Base-by-base conservation (phyloP, 2,113 vertebrate genomes). In the Okapia johnstoni region DNA sequence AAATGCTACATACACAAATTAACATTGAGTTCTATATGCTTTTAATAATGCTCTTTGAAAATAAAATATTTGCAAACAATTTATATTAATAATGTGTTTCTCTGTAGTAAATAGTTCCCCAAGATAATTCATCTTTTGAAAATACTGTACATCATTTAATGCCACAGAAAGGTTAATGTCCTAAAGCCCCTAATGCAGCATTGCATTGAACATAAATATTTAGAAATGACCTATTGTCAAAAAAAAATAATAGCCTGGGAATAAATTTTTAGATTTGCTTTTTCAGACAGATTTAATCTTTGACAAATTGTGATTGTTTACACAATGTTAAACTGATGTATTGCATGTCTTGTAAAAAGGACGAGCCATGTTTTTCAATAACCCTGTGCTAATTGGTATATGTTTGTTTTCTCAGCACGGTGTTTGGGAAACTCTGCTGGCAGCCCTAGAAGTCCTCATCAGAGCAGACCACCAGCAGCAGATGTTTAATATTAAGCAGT, bases 401-500 rank as follows among this genome's bases (percentile, higher is more conserved):
- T 88, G 63, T 94, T 95, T 89, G 60, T 40, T 80, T 97, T 95
- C 98, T 90, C 96, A 99, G 99, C 98, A 97, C 94, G 99, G 99
- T 43, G 99, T 99, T 52, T 99, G 99, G 99, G 99, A 99, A 98
- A 99, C 99, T 0, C 98, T 99, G 30, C 98, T 99, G 16, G 98
- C 99, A 43, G 99, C 99, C 83, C 98, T 99, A 23, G 99, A 99
- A 98, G 98, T 99, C 94, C 99, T 99, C 86, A 99, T 99, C 98
- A 98, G 99, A 98, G 99, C 99, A 48, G 99, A 99, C 85, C 99
- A 99, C 98, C 99, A 99, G 25, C 99, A 99, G 40, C 99, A 99
- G 98, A 98, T 99, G 96, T 99, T 99, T 97, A 99, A 99, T 80
- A 99, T 99, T 73, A 99, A 99, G 57, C 99, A 99, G 98, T 98